Evolutionary conservation across 2,797 vertebrate species (phyloP).

Genomic region (Cynopterus sphinx): DNA sequence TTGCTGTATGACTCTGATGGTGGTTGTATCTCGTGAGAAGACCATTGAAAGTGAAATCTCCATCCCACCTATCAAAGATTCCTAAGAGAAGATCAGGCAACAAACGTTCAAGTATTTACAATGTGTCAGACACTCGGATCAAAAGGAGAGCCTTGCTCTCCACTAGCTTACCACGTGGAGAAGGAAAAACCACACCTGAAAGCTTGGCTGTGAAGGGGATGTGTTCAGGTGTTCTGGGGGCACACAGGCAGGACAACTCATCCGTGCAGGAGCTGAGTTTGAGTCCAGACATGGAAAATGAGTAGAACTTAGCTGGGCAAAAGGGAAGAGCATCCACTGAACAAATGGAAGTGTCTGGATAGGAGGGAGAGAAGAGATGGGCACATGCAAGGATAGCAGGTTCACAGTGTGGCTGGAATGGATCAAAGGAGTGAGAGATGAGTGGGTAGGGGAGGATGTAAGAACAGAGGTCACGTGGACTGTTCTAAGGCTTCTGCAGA

Average conservation of each 20-base stretch:
- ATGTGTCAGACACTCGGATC: not conserved
- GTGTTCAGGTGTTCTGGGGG: no score
- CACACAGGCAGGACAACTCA: no score
- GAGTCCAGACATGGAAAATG: not conserved
- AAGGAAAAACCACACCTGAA: not conserved
- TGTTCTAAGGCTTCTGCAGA: not conserved
- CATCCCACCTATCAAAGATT: not conserved
- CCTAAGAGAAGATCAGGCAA: not conserved
- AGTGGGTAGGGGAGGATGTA: not conserved
- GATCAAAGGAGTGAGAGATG: not conserved
- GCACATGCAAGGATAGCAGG: no score
- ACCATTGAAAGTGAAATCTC: not conserved
- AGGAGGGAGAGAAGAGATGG: not conserved
- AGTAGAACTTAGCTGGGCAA: not conserved
- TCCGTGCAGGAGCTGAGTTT: not conserved
- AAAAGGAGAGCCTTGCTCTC: not conserved
- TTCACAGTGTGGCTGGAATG: rapidly evolving
- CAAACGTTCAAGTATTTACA: not conserved
- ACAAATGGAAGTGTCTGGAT: not conserved
- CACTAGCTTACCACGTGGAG: not conserved
- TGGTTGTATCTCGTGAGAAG: not conserved
- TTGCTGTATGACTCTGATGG: not conserved
- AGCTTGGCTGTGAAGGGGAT: not conserved
- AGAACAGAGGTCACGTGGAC: not conserved
- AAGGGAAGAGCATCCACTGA: not conserved